These are phyloP conservation scores for Cotesia congregata DNA, from an alignment of 2,888 invertebrate species.

Conservation along the genomic window DNA sequence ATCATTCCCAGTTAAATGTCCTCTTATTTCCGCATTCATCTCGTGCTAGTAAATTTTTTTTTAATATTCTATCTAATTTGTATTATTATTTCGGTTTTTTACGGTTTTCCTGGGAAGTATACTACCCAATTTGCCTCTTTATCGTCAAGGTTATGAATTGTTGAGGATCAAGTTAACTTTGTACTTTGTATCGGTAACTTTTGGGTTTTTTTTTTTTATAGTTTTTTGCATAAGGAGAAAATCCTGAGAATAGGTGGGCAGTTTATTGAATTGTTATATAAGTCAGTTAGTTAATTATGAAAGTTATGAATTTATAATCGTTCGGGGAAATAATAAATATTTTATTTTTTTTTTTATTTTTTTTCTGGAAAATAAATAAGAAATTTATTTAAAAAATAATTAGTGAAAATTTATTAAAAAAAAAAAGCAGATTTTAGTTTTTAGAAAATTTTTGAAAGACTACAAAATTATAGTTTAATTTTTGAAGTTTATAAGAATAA, in stretches of 20 bases:
- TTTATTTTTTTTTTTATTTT: background rate
- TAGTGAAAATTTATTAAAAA: no score
- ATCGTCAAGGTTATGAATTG: no score
- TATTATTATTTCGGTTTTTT: background rate
- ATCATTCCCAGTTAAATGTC: slow-evolving; percentile 11
- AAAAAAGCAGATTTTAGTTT: no score
- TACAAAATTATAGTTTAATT: no score
- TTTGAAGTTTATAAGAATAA: no score
- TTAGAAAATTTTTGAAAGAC: no score
- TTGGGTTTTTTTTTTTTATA: no score
- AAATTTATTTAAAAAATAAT: no score
- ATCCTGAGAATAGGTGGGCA: no score
- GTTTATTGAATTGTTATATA: background rate
- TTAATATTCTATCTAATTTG: slow-evolving; percentile 9
- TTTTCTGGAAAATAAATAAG: background rate
- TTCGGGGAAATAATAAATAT: background rate
- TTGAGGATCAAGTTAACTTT: no score
- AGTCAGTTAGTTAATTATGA: background rate
- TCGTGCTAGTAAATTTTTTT: background rate
- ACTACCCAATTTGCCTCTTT: background rate
- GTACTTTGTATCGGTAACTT: no score
- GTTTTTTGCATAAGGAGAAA: no score
- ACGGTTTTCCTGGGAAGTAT: background rate
- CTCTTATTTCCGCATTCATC: slow-evolving; percentile 27
- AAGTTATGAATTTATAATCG: background rate